These are phyloP conservation scores for Diglossa cyanea DNA, from an alignment of 2,797 vertebrate genomes.

Conservation along the genomic window DNA sequence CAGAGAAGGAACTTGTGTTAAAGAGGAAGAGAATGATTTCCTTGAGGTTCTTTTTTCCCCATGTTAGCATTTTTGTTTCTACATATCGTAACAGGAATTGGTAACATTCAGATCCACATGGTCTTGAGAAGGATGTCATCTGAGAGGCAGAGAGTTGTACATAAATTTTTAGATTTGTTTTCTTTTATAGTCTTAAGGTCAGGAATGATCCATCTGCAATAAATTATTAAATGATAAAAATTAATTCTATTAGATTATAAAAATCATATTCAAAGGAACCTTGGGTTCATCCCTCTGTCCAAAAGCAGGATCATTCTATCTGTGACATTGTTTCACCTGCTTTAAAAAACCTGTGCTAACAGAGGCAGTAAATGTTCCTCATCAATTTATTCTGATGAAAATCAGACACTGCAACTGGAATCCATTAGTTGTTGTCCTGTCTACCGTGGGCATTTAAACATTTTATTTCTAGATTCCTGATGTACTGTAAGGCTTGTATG, in stretches of 20 bases:
- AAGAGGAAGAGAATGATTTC: constrained; percentile 26
- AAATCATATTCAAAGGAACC: background rate
- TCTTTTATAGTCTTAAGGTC: background rate
- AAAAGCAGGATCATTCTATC: background rate
- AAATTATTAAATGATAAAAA: background rate
- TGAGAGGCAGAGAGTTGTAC: background rate
- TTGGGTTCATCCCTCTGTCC: background rate
- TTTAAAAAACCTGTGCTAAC: background rate
- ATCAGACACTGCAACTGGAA: background rate
- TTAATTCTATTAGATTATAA: background rate
- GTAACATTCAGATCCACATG: background rate
- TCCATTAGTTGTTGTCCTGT: background rate
- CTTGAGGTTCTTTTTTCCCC: constrained; percentile 2
- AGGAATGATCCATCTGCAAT: background rate
- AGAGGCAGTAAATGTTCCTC: background rate
- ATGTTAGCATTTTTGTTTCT: constrained; percentile 16
- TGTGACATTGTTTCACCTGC: background rate
- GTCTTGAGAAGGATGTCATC: background rate
- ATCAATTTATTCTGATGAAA: background rate
- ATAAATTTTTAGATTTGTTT: background rate
- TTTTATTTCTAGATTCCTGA: background rate
- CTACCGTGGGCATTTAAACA: background rate
- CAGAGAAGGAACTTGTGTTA: background rate
- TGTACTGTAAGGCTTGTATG: background rate
- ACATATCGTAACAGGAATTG: constrained; percentile 22